These are phyloP conservation scores for Channa argus DNA, from an alignment of 2,113 vertebrate species.

Conservation along the genomic window DNA sequence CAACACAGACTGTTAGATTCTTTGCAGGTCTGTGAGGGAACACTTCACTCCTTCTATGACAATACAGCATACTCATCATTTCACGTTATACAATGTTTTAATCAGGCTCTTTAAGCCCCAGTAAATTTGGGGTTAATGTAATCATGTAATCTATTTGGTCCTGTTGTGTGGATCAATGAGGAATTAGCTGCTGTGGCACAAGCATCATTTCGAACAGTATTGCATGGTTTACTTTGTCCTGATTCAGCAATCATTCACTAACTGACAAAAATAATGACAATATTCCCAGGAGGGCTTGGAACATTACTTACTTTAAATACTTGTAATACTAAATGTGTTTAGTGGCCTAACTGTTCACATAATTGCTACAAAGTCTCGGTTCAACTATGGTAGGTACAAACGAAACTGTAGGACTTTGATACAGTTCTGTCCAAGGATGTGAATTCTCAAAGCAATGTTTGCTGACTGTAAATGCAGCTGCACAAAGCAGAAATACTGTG, in stretches of 20 bases:
- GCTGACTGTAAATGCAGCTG: not conserved
- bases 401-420: not conserved
- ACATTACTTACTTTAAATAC: no score
- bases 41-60: not conserved
- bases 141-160: not conserved
- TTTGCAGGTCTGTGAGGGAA: not conserved
- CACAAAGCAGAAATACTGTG: not conserved
- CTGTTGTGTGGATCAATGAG: constrained; percentile 5
- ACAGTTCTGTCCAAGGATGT: not conserved
- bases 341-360: no score
- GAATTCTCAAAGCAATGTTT: not conserved
- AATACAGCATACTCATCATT: no score
- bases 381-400: not conserved
- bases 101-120: fast-evolving
- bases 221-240: no score
- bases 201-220: no score
- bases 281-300: no score
- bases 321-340: no score
- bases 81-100: no score
- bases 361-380: not conserved
- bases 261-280: no score
- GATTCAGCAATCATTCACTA: no score
- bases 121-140: not conserved
- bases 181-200: not conserved
- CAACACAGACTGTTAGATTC: not conserved